Conservation (phyloP, 2,797 vertebrate genomes). For the Cheirogaleus major region DNA sequence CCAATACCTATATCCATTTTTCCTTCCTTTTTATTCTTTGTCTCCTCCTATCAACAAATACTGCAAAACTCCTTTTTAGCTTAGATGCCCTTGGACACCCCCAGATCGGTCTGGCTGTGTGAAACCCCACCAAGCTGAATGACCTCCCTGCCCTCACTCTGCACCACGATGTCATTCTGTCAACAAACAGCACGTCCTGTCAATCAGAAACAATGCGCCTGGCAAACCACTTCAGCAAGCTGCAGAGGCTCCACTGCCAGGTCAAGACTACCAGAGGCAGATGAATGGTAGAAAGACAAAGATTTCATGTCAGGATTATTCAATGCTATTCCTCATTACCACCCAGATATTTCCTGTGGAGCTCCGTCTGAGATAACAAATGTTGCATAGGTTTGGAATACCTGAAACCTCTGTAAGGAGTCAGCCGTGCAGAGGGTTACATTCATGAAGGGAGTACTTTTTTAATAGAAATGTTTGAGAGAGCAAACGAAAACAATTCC, state of each 20-base stretch:
- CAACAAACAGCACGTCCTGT: conserved; percentile 67
- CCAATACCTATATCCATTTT: not conserved
- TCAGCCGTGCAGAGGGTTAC: not conserved
- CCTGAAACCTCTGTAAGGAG: conserved; percentile 2
- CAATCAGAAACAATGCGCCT: conserved; percentile 63
- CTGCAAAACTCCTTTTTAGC: not conserved
- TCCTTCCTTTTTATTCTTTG: conserved; percentile 26
- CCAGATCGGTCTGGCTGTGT: conserved; percentile 16
- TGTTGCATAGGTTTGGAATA: conserved; percentile 1
- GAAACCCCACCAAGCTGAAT: conserved; percentile 16
- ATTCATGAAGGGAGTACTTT: not conserved
- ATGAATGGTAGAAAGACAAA: conserved; percentile 35
- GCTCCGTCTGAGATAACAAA: not conserved
- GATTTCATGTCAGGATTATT: conserved; percentile 39
- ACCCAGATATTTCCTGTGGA: not conserved
- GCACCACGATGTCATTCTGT: conserved; percentile 36
- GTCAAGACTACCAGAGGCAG: not conserved
- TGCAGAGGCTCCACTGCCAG: not conserved
- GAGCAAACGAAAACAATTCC: conserved; percentile 43
- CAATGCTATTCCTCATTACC: conserved; percentile 25
- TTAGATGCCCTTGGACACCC: not conserved
- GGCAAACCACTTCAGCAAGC: not conserved
- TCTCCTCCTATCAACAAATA: conserved; percentile 23
- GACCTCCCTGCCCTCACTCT: conserved; percentile 54
- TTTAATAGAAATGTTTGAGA: conserved; percentile 42